A percentile compares a stretch with the other conserved stretches of the same genome.
Evolutionary conservation across 2,888 invertebrate genomes (phyloP).

Genomic region (Microctonus aethiopoides): DNA sequence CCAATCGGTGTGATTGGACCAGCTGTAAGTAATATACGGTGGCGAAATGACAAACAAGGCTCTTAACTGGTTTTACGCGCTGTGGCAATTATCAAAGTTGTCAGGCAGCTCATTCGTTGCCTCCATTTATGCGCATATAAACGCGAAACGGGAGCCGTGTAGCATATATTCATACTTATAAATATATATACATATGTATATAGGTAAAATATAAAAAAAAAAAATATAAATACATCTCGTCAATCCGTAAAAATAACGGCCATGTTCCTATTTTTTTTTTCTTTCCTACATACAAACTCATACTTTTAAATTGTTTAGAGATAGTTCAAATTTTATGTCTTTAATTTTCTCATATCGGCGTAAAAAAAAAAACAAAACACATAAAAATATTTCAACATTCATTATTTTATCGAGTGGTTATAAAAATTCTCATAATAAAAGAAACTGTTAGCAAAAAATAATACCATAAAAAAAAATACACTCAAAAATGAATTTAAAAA

Average conservation of each 20-base stretch:
- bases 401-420: constrained; percentile 11
- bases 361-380: not conserved
- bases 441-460: constrained; percentile 3
- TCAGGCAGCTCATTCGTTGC: constrained; percentile 62
- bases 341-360: constrained; percentile 7
- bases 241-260: constrained; percentile 23
- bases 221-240: not conserved
- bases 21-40: constrained; percentile 48
- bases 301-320: constrained; percentile 22
- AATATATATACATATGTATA: not conserved
- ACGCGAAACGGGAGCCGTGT: constrained; percentile 41
- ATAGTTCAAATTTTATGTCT: constrained; percentile 25
- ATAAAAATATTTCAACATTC: constrained; percentile 13
- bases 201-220: not conserved
- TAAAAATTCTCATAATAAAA: not conserved
- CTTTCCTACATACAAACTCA: not conserved
- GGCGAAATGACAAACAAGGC: constrained; percentile 56
- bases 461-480: too few relatives aligned
- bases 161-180: not conserved
- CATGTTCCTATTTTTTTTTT: not conserved
- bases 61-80: constrained; percentile 60
- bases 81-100: constrained; percentile 63
- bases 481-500: too few relatives aligned
- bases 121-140: constrained; percentile 58
- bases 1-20: constrained; percentile 7